These are phyloP conservation scores for Stomatorhinus walkeri DNA, from an alignment of 2,797 vertebrate species.

Conservation along the genomic window DNA sequence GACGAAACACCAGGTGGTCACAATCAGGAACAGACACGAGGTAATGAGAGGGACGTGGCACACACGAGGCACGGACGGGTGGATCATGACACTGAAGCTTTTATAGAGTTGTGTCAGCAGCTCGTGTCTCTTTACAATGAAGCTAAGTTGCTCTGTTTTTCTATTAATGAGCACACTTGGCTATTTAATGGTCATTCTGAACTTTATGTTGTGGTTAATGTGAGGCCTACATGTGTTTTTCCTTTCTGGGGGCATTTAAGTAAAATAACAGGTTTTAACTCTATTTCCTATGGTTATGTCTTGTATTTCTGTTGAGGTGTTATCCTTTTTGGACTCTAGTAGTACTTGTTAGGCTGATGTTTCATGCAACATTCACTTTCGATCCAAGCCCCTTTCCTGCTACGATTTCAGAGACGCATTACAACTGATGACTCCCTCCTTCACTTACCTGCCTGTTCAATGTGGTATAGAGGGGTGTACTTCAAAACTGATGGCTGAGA, in stretches of 20 bases:
- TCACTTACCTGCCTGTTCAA: background rate
- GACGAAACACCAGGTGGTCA: no score
- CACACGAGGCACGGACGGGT: no score
- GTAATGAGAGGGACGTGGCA: no score
- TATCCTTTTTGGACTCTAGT: background rate
- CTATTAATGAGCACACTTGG: background rate
- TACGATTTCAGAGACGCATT: background rate
- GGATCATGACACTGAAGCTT: background rate
- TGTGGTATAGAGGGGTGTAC: background rate
- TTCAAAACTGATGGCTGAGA: background rate
- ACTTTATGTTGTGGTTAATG: background rate
- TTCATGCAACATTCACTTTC: background rate
- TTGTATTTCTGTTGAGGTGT: background rate
- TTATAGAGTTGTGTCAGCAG: background rate
- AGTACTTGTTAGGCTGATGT: background rate
- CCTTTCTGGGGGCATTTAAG: background rate
- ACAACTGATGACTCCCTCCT: background rate
- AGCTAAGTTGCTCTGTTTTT: background rate
- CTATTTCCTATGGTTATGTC: background rate
- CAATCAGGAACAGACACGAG: no score
- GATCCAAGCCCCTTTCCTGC: background rate
- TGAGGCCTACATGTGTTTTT: background rate
- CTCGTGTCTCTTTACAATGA: background rate
- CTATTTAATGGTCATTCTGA: background rate
- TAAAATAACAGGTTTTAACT: background rate